These are phyloP conservation scores for Periphyllus acericola DNA, from an alignment of 2,888 invertebrate species.

Conservation along the genomic window DNA sequence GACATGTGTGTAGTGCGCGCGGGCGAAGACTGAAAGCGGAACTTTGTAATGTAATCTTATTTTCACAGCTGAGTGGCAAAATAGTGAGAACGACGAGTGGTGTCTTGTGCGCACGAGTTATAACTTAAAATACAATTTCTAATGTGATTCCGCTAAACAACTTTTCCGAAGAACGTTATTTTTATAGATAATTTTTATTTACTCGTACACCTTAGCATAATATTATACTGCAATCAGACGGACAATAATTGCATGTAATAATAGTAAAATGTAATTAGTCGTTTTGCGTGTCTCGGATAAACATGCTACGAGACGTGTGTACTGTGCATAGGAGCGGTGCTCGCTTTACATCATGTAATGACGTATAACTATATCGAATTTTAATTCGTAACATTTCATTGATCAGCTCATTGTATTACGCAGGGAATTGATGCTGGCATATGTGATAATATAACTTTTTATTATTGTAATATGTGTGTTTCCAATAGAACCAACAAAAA, in stretches of 20 bases:
- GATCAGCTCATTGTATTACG: too few species aligned
- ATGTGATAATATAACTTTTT: too few species aligned
- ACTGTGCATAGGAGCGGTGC: too few species aligned
- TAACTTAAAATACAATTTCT: slow-evolving; percentile 33
- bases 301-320: too few species aligned
- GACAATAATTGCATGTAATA: background rate
- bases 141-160: background rate
- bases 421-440: too few species aligned
- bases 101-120: background rate
- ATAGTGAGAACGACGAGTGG: background rate
- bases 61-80: slow-evolving; percentile 19
- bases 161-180: background rate
- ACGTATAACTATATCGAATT: too few species aligned
- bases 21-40: background rate
- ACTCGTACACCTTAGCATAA: background rate
- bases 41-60: slow-evolving; percentile 33
- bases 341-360: too few species aligned
- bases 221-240: background rate
- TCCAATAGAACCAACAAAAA: too few species aligned
- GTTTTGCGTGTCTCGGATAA: background rate
- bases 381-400: too few species aligned
- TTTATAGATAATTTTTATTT: too few species aligned
- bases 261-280: background rate
- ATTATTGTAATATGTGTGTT: too few species aligned
- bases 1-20: background rate